Evolutionary conservation across 1,140 invertebrate genomes (phyloP), one percentile per base, ranked within the genome.

Genomic region (Musca domestica): DNA sequence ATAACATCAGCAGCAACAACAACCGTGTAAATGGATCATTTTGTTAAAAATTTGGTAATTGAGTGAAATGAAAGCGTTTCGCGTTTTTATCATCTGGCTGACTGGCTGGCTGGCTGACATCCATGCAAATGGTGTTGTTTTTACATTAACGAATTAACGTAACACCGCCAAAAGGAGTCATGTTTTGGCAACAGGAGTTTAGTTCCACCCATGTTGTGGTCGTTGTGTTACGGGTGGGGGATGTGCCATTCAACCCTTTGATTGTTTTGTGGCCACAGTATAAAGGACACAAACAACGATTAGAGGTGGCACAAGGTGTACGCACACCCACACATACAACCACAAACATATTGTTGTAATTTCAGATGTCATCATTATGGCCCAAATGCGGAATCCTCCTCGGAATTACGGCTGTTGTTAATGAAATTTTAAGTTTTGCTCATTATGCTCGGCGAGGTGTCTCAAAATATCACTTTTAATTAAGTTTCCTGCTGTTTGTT

Each of bases 31-130:
- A 76, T 78, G 77, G 74, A 78, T 79, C 77, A 74, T 65, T 71
- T 75, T 78, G 74, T 75, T 71, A 47, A 66, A 68, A 74, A 74
- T 74, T 67, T 74, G 71, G 72, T 78, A 79, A 79, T 79, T 79
- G 77, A 74, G 73, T 79, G 75, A 77, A 79, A 79, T 79, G 78
- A 78, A 77, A 78, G 77, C 73, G 46, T 65, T 69, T 69, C 30
- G 67, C 67, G 67, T 58, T 56, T 69, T 70, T 66, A 63, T 63
- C 61, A 47, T 25, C 46, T 17, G 41, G 22, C 25, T 10, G 12
- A 17, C 47, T 9, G 17, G 12, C 7, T 34, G 14, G 9, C 6
- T 27, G 14, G 19, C 74, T 75, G 74, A 78, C 76, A 78, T 72
- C 73, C 74, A 71, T 74, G 75, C 71, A 41, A 48, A 19, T 66